phyloP scores from a whole-genome alignment of 2,113 vertebrate genomes.

The Seriola quinqueradiata region DNA sequence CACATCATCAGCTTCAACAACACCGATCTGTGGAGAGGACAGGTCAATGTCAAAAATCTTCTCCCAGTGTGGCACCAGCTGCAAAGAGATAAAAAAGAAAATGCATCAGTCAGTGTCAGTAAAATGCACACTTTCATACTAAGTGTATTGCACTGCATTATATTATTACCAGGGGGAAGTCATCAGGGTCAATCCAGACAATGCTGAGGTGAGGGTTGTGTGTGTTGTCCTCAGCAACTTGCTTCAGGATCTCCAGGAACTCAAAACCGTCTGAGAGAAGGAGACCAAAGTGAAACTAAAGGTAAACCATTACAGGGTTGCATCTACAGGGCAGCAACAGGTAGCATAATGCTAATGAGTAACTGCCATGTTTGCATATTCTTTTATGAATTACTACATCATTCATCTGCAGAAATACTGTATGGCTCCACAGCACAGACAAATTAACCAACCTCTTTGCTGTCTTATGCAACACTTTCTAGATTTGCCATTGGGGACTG shows the following conservation, averaged over 20 bases:
- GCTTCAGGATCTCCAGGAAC: constrained; percentile 92
- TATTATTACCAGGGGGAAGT: constrained; percentile 91
- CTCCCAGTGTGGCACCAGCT: constrained; percentile 95
- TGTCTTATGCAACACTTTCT: neutral
- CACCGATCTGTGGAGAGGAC: constrained; percentile 91
- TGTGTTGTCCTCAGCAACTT: constrained; percentile 92
- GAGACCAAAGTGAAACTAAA: neutral
- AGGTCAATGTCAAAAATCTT: constrained; percentile 93
- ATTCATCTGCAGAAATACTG: neutral
- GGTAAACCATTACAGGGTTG: neutral
- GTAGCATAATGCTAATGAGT: too few species aligned
- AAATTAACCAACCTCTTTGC: neutral
- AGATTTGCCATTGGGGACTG: neutral
- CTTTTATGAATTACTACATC: neutral
- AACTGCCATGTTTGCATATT: neutral
- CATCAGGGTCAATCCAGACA: constrained; percentile 96
- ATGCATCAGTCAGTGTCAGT: neutral
- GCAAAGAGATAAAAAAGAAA: constrained; percentile 9
- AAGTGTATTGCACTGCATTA: neutral
- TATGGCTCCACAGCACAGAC: neutral
- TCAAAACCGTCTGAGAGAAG: constrained; percentile 89
- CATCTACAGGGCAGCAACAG: neutral
- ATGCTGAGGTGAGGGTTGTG: constrained; percentile 93
- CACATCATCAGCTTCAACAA: constrained; percentile 93
- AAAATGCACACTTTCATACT: neutral